phyloP scores from a whole-genome alignment of 2,797 vertebrate species.

The Steatocranus sp. region DNA sequence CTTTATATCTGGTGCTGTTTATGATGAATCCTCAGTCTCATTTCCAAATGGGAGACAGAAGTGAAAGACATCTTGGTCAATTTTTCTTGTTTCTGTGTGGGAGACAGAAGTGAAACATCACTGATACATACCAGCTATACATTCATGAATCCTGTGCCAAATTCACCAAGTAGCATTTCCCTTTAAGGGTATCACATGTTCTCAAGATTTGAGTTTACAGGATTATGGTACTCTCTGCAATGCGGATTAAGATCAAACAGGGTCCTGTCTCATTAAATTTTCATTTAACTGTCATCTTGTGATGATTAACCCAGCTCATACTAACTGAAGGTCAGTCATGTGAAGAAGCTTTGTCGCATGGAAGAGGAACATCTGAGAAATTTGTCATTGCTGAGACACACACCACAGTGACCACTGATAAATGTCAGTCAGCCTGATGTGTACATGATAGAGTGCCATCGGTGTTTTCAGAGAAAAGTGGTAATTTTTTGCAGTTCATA shows the following conservation, averaged over 20 bases:
- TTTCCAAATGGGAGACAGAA: slow-evolving; percentile 7
- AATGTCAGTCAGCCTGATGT: background rate
- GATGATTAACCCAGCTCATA: slow-evolving; percentile 4
- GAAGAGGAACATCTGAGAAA: slow-evolving; percentile 11
- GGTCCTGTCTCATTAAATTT: slow-evolving; percentile 6
- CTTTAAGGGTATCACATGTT: background rate
- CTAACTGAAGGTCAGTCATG: slow-evolving; percentile 15
- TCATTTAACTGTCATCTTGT: slow-evolving; percentile 1
- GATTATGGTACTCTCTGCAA: slow-evolving; percentile 9
- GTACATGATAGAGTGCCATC: background rate
- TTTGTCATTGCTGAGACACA: background rate
- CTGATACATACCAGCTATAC: background rate
- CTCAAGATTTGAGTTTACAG: slow-evolving; percentile 8
- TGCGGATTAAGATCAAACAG: slow-evolving; percentile 45
- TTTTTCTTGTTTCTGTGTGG: background rate
- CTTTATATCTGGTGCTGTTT: background rate
- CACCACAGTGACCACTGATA: slow-evolving; percentile 9
- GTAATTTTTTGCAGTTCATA: background rate
- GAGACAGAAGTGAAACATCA: slow-evolving; percentile 11
- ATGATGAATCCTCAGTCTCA: background rate
- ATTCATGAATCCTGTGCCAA: background rate
- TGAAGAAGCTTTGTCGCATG: slow-evolving; percentile 21
- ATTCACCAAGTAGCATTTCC: background rate
- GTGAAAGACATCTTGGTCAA: background rate
- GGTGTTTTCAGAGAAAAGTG: background rate